Conservation (phyloP, 2,888 invertebrate genomes). For the Ophonus ardosiacus region DNA sequence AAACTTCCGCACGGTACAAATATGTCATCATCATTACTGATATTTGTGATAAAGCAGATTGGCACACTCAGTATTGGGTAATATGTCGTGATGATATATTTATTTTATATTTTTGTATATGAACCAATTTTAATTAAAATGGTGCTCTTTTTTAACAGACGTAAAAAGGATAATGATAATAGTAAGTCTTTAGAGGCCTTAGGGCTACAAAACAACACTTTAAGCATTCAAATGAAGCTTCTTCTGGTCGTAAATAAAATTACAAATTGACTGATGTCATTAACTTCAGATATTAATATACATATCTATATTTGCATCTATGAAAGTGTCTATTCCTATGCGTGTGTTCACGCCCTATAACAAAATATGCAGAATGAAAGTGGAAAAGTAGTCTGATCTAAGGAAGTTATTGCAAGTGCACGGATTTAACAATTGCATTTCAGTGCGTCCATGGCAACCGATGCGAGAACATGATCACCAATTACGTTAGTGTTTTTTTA, state of each 20-base stretch:
- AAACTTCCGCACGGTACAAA: too few relatives aligned
- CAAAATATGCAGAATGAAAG: slow-evolving; percentile 31
- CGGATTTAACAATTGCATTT: slow-evolving; percentile 8
- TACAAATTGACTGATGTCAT: too few relatives aligned
- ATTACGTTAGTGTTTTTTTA: slow-evolving; percentile 55
- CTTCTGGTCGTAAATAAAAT: not conserved
- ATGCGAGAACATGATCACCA: slow-evolving; percentile 49
- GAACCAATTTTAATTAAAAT: too few relatives aligned
- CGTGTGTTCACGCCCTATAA: slow-evolving; percentile 36
- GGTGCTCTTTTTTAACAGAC: too few relatives aligned
- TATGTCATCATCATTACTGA: too few relatives aligned
- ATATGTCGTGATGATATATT: too few relatives aligned
- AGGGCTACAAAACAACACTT: too few relatives aligned
- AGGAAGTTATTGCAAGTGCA: slow-evolving; percentile 4
- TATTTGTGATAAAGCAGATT: too few relatives aligned
- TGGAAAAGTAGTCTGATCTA: slow-evolving; percentile 29
- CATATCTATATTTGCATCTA: not conserved
- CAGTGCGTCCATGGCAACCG: slow-evolving; percentile 33
- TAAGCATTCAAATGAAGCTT: not conserved
- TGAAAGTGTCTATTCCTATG: not conserved
- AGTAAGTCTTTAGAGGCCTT: too few relatives aligned
- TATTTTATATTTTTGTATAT: too few relatives aligned
- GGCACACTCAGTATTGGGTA: too few relatives aligned
- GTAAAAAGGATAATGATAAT: too few relatives aligned
- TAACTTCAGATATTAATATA: not conserved